A percentile compares a stretch with the other conserved stretches of the same genome.
These are phyloP conservation scores for Limnephilus auricula DNA, from an alignment of 2,888 invertebrate genomes.

Conservation along the genomic window DNA sequence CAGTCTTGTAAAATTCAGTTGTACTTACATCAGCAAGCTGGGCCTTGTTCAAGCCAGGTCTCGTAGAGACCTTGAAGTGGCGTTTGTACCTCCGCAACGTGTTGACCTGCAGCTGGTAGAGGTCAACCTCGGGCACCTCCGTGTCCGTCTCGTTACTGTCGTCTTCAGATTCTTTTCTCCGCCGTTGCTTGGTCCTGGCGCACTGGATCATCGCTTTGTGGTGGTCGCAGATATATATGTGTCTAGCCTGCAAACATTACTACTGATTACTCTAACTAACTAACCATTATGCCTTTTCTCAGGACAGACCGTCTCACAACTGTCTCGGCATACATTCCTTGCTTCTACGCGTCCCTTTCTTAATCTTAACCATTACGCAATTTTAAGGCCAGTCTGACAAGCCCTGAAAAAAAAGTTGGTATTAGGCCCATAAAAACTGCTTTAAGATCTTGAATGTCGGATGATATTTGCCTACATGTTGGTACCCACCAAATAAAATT, in stretches of 20 bases:
- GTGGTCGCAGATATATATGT: slow-evolving; percentile 97
- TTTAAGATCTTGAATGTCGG: no score
- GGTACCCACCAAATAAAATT: no score
- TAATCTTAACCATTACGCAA: no score
- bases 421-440: no score
- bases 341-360: no score
- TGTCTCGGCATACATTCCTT: no score
- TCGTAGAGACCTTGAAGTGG: slow-evolving; percentile 93
- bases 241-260: slow-evolving; percentile 84
- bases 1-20: neutral
- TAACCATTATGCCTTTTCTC: no score
- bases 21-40: slow-evolving; percentile 94
- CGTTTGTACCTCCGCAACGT: slow-evolving; percentile 96
- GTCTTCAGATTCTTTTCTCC: slow-evolving; percentile 95
- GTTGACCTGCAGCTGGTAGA: slow-evolving; percentile 95
- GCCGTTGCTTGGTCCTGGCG: slow-evolving; percentile 91
- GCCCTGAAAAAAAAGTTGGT: no score
- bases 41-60: slow-evolving; percentile 95
- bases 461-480: no score
- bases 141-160: slow-evolving; percentile 96
- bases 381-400: no score
- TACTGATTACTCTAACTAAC: slow-evolving; percentile 29
- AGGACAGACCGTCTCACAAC: no score
- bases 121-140: slow-evolving; percentile 94
- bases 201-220: slow-evolving; percentile 97